Base-by-base conservation (phyloP, 2,797 vertebrate species). In the Leptodactylus fallax region DNA sequence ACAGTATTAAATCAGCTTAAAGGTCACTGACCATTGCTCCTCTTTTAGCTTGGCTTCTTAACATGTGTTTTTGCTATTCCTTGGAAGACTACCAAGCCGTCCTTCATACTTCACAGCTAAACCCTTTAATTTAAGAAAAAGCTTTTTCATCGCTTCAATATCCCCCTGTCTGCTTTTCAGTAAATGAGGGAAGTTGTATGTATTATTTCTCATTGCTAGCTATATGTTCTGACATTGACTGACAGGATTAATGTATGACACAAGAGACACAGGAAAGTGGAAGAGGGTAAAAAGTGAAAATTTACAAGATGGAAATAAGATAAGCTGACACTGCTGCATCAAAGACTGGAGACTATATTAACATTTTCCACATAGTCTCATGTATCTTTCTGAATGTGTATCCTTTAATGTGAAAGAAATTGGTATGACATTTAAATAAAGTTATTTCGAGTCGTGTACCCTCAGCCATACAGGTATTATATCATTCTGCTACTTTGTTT, bases 331-430 rank as follows among this genome's bases (percentile, higher is more conserved):
- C n/a, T n/a, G 51, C 60, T 21, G 36, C 82, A 79, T 79, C 81
- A 88, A 88, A 87, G 36, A 65, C 27, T 76, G 78, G 49, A 84
- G 12, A 71, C 81, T 88, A 56, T 60, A 88, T 88, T 83, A 88
- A 78, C 81, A 79, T 79, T 49, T 83, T 25, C 69, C 63, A 27
- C 23, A 1, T 3, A 78, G 81, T 78, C 74, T 69, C 58, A 79
- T 23, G 61, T 84, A 84, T 67, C 25, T 56, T 71, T 53, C 19
- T 7, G 51, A 49, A 80, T 80, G 21, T 47, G 36, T 76, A 23
- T 19, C 23, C 13, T 65, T 87, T 77, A 49, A 77, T 82, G 49
- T 65, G 60, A 81, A 23, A 25, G 3, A 65, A 61, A 81, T 61
- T 81, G 63, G 23, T 47, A 81, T 74, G 53, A 27, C 53, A 81